These are phyloP conservation scores for Epinephelus cyanopodus DNA, from an alignment of 2,113 vertebrate genomes.

Conservation along the genomic window DNA sequence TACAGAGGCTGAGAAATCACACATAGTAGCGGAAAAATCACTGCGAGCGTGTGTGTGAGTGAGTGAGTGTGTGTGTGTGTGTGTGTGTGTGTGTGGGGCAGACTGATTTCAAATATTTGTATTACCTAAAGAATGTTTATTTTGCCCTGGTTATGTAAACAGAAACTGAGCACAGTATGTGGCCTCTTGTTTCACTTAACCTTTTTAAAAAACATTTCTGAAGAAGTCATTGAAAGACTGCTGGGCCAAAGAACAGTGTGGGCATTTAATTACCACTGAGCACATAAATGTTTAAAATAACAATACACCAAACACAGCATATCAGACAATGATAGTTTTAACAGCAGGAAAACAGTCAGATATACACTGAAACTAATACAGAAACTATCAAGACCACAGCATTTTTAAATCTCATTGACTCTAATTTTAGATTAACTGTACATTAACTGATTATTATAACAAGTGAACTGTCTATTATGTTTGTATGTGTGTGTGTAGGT, in stretches of 20 bases:
- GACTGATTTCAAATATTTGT: slow-evolving; percentile 54
- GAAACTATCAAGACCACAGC: background rate
- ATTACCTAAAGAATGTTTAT: slow-evolving; percentile 61
- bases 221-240: background rate
- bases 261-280: background rate
- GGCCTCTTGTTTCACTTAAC: slow-evolving; percentile 11
- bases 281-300: background rate
- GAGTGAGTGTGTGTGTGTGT: no score
- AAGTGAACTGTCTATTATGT: background rate
- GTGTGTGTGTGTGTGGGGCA: background rate
- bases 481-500: background rate
- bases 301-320: background rate
- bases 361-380: background rate
- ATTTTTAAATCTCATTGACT: background rate
- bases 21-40: slow-evolving; percentile 10
- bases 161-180: slow-evolving; percentile 36
- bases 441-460: background rate
- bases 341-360: background rate
- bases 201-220: background rate
- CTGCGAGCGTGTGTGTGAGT: background rate
- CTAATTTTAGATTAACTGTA: background rate
- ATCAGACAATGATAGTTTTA: background rate
- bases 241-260: background rate
- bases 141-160: slow-evolving; percentile 34
- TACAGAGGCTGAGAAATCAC: slow-evolving; percentile 25